Percentiles rank a stretch among this genome's conserved stretches.
Conservation (phyloP, 2,888 invertebrate species). For the Cacoxenus indagator region DNA sequence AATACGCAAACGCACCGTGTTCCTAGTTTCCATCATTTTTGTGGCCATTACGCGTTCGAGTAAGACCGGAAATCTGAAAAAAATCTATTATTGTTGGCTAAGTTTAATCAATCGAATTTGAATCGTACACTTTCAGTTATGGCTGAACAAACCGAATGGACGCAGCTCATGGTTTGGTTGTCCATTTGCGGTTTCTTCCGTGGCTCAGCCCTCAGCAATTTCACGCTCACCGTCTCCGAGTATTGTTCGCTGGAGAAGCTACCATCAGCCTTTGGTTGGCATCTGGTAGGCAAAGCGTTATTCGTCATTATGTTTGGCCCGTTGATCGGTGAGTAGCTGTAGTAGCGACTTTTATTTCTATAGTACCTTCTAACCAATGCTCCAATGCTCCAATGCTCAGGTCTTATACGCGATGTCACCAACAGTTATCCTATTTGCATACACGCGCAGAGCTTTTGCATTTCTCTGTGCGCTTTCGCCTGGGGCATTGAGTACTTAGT, state of each 20-base stretch:
- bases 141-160: slow-evolving; percentile 81
- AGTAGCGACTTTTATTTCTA: background rate
- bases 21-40: slow-evolving; percentile 80
- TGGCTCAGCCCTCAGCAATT: slow-evolving; percentile 83
- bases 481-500: slow-evolving; percentile 76
- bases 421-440: slow-evolving; percentile 79
- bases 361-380: background rate
- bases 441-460: slow-evolving; percentile 80
- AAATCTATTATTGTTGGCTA: no score
- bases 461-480: slow-evolving; percentile 78
- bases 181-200: slow-evolving; percentile 84
- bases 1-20: slow-evolving; percentile 80
- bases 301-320: slow-evolving; percentile 81
- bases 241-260: slow-evolving; percentile 80
- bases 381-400: slow-evolving; percentile 72
- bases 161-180: slow-evolving; percentile 78
- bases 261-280: slow-evolving; percentile 83
- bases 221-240: slow-evolving; percentile 84
- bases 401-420: slow-evolving; percentile 79
- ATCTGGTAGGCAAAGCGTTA: slow-evolving; percentile 82
- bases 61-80: no score
- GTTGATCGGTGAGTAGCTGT: slow-evolving; percentile 75
- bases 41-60: slow-evolving; percentile 81
- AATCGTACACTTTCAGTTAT: slow-evolving; percentile 75
- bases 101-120: no score